Base-by-base conservation (phyloP, 2,797 vertebrate species). In the Tapirus indicus region DNA sequence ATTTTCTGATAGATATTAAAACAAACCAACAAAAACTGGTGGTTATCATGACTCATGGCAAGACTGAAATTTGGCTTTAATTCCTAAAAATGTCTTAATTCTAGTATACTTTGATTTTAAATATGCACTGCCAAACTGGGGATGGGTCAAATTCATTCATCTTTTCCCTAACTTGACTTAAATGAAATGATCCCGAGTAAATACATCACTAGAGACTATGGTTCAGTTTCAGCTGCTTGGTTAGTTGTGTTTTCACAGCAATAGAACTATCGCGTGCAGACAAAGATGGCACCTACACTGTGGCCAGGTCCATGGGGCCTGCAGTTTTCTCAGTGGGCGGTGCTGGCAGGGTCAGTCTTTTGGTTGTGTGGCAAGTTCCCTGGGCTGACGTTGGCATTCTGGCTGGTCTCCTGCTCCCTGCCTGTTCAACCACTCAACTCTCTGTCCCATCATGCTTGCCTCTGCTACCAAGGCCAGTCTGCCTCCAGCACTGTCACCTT, bases 81-180 rank as follows among this genome's bases (percentile, higher is more conserved):
- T 77, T 83, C 10, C 29, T 89, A 54, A 71, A 92, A 84, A 29
- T 85, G 77, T 82, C 85, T 92, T 82, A 29, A 54, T 79, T 92
- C 35, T 47, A 66, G 1, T 64, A 82, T 35, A 88, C 27, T 88
- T 96, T 85, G 60, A 47, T 91, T 95, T 95, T 89, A 62, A 54
- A 29, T 60, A 44, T 7, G 11, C 3, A 75, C 38, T 38, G n/a
- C 44, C 18, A 9, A 82, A 47, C 44, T 35, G 1, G 25, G 44
- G 12, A 5, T 47, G 38, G 29, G 5, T 86, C 85, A 18, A 6
- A 68, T 62, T 8, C 8, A 11, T 84, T 78, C 13, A n/a, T 77
- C 58, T 71, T 91, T 79, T 41, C 83, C 18, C 44, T 62, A 32
- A 84, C 16, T 79, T 60, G 52, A 71, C 23, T 38, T 90, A 35